phyloP scores from a whole-genome alignment of 2,797 vertebrate genomes.

The Microhierax caerulescens region DNA sequence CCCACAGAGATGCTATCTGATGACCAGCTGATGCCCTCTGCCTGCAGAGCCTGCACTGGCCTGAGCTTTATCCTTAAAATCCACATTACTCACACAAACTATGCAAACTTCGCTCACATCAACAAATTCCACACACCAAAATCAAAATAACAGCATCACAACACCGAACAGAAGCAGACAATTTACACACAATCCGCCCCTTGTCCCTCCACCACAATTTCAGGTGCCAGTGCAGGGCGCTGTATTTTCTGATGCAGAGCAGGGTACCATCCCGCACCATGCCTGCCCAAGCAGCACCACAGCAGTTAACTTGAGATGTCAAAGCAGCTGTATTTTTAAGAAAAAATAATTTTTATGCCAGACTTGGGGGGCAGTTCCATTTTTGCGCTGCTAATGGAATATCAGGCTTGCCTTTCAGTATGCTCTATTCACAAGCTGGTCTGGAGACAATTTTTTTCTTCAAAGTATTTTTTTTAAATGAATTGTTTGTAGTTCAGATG shows the following conservation, averaged over 20 bases:
- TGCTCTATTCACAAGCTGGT: slow-evolving; percentile 55
- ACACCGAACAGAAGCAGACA: too few relatives aligned
- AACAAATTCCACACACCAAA: too few relatives aligned
- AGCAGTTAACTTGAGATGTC: not conserved
- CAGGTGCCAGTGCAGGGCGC: not conserved
- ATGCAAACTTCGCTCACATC: too few relatives aligned
- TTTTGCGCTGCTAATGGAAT: slow-evolving; percentile 55
- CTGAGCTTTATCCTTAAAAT: not conserved
- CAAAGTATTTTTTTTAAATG: slow-evolving; percentile 34
- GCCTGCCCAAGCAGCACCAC: not conserved
- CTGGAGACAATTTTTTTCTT: slow-evolving; percentile 62
- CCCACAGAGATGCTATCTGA: not conserved
- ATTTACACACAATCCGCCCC: too few relatives aligned
- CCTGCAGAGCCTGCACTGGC: accelerated
- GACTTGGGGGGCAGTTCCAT: not conserved
- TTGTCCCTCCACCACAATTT: not conserved
- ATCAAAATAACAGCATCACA: too few relatives aligned
- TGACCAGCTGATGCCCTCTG: not conserved
- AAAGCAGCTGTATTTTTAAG: not conserved
- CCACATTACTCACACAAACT: too few relatives aligned
- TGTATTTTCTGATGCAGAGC: not conserved
- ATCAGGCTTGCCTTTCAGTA: slow-evolving; percentile 47
- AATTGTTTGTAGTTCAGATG: slow-evolving; percentile 49
- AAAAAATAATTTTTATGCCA: not conserved
- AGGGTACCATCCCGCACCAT: accelerated